These are phyloP conservation scores for Myotis brandtii DNA, from an alignment of 2,113 vertebrate species.

Conservation along the genomic window DNA sequence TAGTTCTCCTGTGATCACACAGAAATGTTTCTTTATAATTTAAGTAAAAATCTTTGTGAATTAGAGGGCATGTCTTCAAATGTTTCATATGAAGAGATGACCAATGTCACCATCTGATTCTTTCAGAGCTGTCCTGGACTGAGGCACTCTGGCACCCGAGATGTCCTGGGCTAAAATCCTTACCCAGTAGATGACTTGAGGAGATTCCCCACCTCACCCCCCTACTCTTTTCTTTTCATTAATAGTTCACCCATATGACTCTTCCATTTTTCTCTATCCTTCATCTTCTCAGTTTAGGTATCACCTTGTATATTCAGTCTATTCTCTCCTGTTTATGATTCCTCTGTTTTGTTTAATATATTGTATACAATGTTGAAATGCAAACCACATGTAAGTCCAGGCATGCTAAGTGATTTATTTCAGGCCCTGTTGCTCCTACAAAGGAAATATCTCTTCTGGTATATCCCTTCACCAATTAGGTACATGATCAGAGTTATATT, in stretches of 20 bases:
- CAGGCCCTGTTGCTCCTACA: not conserved
- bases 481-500: not conserved
- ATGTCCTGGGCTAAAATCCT: not conserved
- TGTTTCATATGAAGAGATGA: not conserved
- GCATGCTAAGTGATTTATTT: conserved; percentile 10
- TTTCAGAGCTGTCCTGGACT: not conserved
- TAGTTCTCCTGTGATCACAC: not conserved
- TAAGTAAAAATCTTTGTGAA: not conserved
- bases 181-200: not conserved
- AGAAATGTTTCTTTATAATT: not conserved
- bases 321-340: conserved; percentile 6
- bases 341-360: conserved; percentile 15
- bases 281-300: not conserved
- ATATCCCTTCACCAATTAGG: not conserved
- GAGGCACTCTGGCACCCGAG: not conserved
- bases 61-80: not conserved
- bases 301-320: not conserved
- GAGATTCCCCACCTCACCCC: not conserved
- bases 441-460: conserved; percentile 1
- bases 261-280: not conserved
- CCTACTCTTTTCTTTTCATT: not conserved
- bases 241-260: not conserved
- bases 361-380: not conserved
- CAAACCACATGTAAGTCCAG: not conserved
- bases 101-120: not conserved